These are phyloP conservation scores for Mactromeris polynyma DNA, from an alignment of 2,888 invertebrate genomes.

Conservation along the genomic window DNA sequence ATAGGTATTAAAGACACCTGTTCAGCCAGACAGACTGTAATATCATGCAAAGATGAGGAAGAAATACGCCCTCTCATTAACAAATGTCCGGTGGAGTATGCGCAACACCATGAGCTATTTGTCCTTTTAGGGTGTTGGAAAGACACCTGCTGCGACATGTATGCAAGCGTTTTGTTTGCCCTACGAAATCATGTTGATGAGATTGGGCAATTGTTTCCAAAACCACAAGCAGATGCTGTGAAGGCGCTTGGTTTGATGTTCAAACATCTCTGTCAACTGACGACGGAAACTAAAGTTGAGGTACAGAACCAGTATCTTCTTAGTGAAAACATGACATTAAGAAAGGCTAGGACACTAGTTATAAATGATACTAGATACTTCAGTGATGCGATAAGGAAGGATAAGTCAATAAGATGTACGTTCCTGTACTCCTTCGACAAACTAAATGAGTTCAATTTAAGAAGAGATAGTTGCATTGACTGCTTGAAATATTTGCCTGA, in stretches of 20 bases:
- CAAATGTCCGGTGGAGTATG: background rate
- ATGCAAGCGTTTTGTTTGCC: background rate
- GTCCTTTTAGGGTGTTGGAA: background rate
- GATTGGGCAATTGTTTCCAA: background rate
- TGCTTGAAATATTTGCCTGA: slow-evolving; percentile 1
- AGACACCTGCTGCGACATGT: background rate
- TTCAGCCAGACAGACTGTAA: background rate
- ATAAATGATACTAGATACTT: background rate
- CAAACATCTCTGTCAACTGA: background rate
- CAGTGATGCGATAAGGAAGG: background rate
- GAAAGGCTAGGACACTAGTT: background rate
- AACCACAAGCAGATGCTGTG: background rate
- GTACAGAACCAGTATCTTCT: background rate
- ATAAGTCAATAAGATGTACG: background rate
- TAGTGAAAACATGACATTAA: background rate
- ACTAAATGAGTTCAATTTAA: background rate
- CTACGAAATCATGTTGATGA: background rate
- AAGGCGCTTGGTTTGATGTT: background rate
- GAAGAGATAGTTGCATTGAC: background rate
- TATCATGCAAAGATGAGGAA: background rate
- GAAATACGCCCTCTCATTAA: background rate
- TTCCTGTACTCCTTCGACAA: background rate
- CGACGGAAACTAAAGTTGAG: background rate
- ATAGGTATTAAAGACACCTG: background rate
- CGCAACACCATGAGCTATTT: background rate